Percentiles rank a stretch among this genome's conserved stretches.
These are phyloP conservation scores for Eurystomus gularis DNA, from an alignment of 2,113 vertebrate species.

Conservation along the genomic window DNA sequence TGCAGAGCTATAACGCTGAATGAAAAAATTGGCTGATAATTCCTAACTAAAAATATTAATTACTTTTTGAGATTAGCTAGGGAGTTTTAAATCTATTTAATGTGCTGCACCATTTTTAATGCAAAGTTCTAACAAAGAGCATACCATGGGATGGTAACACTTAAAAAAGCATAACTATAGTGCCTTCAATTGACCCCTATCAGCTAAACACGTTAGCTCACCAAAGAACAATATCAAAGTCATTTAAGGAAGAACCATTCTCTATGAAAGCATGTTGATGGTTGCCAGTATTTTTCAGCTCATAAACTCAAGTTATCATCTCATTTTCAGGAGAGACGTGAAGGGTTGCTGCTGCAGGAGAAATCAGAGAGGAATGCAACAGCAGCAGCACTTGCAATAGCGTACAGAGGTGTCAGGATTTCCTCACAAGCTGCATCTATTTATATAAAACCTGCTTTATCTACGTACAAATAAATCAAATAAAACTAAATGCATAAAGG, in stretches of 20 bases:
- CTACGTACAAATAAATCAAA: neutral
- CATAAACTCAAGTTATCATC: neutral
- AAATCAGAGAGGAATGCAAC: neutral
- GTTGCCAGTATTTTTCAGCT: neutral
- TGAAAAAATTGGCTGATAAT: neutral
- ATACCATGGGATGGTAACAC: neutral
- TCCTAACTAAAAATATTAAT: neutral
- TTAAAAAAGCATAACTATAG: neutral
- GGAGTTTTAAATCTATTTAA: neutral
- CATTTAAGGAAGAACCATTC: neutral
- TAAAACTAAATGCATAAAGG: neutral
- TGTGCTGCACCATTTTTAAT: neutral
- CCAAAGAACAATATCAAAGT: neutral
- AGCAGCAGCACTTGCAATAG: neutral
- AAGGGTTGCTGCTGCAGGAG: neutral
- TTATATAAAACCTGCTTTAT: neutral
- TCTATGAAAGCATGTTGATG: neutral
- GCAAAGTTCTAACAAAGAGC: neutral
- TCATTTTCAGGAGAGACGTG: neutral
- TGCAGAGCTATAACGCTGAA: neutral
- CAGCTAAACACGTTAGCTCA: neutral
- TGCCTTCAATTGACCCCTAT: neutral
- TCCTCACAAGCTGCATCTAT: neutral
- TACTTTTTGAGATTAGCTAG: neutral
- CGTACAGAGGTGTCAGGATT: neutral